Conservation (phyloP, 1,140 invertebrate genomes). For the Neodiprion lecontei region DNA sequence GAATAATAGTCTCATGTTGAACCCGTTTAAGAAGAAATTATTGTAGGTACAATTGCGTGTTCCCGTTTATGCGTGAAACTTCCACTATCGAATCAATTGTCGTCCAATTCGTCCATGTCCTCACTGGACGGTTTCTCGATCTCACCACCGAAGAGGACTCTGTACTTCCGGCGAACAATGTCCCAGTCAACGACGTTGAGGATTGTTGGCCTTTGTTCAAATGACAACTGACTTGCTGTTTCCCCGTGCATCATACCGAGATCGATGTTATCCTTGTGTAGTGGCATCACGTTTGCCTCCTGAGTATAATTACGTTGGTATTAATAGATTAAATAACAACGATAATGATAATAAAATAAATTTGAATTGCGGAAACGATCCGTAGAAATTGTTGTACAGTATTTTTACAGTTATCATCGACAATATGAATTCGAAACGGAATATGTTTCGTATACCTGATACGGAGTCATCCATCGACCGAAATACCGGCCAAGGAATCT, state of each 20-base stretch:
- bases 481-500: neutral
- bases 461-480: neutral
- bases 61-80: too few relatives aligned
- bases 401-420: too few relatives aligned
- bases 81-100: slow-evolving; percentile 26
- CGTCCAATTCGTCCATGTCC: slow-evolving; percentile 54
- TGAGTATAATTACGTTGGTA: slow-evolving; percentile 15
- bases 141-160: slow-evolving; percentile 74
- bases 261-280: slow-evolving; percentile 35
- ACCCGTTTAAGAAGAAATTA: too few relatives aligned
- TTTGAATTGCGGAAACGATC: neutral
- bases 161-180: slow-evolving; percentile 84
- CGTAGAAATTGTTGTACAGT: too few relatives aligned
- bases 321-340: neutral
- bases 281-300: slow-evolving; percentile 40
- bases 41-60: too few relatives aligned
- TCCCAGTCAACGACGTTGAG: slow-evolving; percentile 92
- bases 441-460: neutral
- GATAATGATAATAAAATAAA: slow-evolving; percentile 9
- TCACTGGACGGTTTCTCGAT: slow-evolving; percentile 66
- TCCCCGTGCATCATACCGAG: slow-evolving; percentile 40
- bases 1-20: too few relatives aligned
- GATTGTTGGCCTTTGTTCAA: slow-evolving; percentile 73
- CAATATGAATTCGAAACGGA: too few relatives aligned
- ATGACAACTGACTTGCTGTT: slow-evolving; percentile 79